These are phyloP conservation scores for Cartodere bifasciata DNA, from an alignment of 2,888 invertebrate genomes.

Conservation along the genomic window DNA sequence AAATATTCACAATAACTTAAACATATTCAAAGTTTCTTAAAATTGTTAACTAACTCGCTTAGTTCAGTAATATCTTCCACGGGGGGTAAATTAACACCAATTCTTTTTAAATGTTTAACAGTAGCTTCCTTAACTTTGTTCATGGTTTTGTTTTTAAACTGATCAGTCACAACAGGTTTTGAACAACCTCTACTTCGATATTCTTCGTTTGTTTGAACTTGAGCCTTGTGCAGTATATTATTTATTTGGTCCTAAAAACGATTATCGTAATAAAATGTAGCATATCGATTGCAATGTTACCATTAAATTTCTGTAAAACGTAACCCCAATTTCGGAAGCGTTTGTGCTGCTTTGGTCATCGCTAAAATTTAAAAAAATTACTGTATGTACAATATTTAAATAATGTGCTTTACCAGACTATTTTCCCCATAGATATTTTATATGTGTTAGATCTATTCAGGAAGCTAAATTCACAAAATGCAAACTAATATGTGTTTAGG, in stretches of 20 bases:
- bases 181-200: conserved; percentile 5
- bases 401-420: no score
- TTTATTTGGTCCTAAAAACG: conserved; percentile 40
- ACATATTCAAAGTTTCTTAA: neutral
- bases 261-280: conserved; percentile 1
- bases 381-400: no score
- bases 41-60: conserved; percentile 7
- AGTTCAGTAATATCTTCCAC: conserved; percentile 17
- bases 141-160: conserved; percentile 23
- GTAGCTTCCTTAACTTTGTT: conserved; percentile 31
- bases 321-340: conserved; percentile 51
- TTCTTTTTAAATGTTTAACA: conserved; percentile 28
- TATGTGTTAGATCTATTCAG: no score
- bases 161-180: conserved; percentile 5
- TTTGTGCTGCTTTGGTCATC: no score
- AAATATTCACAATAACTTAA: conserved; percentile 2
- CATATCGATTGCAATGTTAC: conserved; percentile 32
- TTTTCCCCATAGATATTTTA: no score
- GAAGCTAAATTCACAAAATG: no score
- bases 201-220: conserved; percentile 16
- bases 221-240: conserved; percentile 39
- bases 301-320: conserved; percentile 60
- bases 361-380: no score
- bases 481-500: no score
- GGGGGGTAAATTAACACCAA: conserved; percentile 27